A percentile compares a stretch with the other conserved stretches of the same genome.
Conservation (phyloP, 2,888 invertebrate genomes). For the Dichetophora obliterata region DNA sequence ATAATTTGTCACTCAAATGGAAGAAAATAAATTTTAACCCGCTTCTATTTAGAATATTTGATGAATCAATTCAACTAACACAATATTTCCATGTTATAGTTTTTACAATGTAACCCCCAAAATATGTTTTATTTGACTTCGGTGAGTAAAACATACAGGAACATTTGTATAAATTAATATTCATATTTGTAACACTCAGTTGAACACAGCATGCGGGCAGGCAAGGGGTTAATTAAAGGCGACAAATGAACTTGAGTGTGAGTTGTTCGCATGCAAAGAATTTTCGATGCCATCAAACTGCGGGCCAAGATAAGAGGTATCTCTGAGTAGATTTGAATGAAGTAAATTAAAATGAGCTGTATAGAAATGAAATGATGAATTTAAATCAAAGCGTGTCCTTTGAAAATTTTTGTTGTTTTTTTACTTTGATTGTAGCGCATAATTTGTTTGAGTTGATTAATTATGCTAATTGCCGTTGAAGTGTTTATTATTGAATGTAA, state of each 20-base stretch:
- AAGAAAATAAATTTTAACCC: not conserved
- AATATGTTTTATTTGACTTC: not conserved
- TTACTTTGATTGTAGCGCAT: not conserved
- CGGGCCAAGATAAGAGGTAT: conserved; percentile 17
- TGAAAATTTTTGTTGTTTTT: too few species aligned
- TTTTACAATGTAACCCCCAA: not conserved
- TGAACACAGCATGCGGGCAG: conserved; percentile 9
- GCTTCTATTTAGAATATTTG: not conserved
- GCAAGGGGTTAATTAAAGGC: conserved; percentile 27
- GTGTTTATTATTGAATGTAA: not conserved
- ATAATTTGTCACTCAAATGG: conserved; percentile 22
- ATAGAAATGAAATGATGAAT: conserved; percentile 9
- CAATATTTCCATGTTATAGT: not conserved
- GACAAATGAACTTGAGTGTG: not conserved
- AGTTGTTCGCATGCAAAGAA: not conserved
- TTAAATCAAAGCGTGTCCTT: not conserved
- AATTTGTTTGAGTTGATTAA: not conserved
- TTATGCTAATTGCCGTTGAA: conserved; percentile 12
- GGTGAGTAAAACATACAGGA: not conserved
- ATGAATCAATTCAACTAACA: conserved; percentile 10
- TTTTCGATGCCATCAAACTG: not conserved
- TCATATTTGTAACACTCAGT: conserved; percentile 16
- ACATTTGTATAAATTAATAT: conserved; percentile 23
- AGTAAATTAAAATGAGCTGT: not conserved
- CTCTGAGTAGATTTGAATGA: not conserved